Evolutionary conservation across 2,797 vertebrate species (phyloP).

Genomic region (Schizopygopsis pylzovi): DNA sequence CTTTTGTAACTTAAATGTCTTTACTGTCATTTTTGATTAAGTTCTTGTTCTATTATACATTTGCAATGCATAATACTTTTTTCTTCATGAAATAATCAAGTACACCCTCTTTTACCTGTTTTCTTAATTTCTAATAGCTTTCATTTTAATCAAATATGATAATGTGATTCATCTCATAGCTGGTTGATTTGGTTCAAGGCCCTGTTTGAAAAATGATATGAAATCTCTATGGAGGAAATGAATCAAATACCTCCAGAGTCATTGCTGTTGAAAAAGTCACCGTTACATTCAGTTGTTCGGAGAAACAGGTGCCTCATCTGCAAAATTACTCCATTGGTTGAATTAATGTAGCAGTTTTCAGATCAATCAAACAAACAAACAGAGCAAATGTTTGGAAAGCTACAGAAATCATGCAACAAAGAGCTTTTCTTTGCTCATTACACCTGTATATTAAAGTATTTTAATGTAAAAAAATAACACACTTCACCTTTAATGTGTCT

Average conservation of each 20-base stretch:
- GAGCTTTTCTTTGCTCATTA: not conserved
- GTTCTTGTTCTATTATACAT: not conserved
- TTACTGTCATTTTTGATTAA: not conserved
- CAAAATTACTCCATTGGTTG: not conserved
- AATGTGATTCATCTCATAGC: not conserved
- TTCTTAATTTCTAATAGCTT: not conserved
- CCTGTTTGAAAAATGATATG: not conserved
- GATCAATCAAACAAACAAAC: not conserved
- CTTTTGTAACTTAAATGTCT: not conserved
- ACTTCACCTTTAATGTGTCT: constrained; percentile 16
- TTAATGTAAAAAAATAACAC: not conserved
- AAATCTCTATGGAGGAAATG: not conserved
- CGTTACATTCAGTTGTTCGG: not conserved
- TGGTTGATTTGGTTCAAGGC: not conserved
- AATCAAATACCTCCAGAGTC: not conserved
- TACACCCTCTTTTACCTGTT: not conserved
- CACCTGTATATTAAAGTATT: not conserved
- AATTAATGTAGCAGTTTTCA: not conserved
- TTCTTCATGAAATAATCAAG: not conserved
- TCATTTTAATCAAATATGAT: not conserved
- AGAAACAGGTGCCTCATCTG: not conserved
- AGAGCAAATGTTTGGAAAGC: not conserved
- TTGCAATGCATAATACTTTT: not conserved
- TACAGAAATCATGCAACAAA: not conserved
- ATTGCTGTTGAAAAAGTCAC: not conserved